Base-by-base conservation (phyloP, 2,113 vertebrate genomes). In the Eulemur macaco region DNA sequence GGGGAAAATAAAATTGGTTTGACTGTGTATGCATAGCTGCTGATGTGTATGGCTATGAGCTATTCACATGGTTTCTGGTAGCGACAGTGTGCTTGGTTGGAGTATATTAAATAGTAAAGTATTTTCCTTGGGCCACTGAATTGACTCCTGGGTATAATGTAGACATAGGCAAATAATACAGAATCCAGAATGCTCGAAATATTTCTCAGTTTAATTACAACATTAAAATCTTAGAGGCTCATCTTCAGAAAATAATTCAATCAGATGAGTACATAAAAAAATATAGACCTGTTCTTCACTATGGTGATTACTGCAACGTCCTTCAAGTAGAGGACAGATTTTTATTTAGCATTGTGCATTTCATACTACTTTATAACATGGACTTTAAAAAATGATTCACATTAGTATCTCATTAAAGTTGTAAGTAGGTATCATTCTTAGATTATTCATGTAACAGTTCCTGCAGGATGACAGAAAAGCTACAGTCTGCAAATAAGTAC, bases 401-500 rank as follows among this genome's bases (percentile, higher is more conserved):
- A 98, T 98, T 98, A 98, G 95, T 97, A 96, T 98, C 95, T 97
- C 92, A 98, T 98, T 96, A 98, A 94, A 98, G 89, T 98, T 90
- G 27, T 97, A 98, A 98, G 90, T 95, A 98, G 97, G 95, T 96
- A 96, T 98, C 98, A 97, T 96, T 98, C 97, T 98, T 96, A 97
- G 96, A 98, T 98, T 98, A 98, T 97, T 98, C 97, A 98, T 94
- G 92, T 39, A 76, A 87, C 96, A 78, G 93, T 95, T 99, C 97
- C 97, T 91, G 96, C 90, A 98, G 98, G 98, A 98, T 96, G 98
- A 98, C 97, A 98, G 98, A 98, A 98, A 83, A 98, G 97, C 97
- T 98, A 98, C 97, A 97, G 97, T 98, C 96, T 98, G 98, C 96
- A 97, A 98, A 98, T 97, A 98, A 98, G 97, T 97, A 98, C 82